phyloP scores from a whole-genome alignment of 1,140 invertebrate genomes.

The Oedothorax gibbosus region DNA sequence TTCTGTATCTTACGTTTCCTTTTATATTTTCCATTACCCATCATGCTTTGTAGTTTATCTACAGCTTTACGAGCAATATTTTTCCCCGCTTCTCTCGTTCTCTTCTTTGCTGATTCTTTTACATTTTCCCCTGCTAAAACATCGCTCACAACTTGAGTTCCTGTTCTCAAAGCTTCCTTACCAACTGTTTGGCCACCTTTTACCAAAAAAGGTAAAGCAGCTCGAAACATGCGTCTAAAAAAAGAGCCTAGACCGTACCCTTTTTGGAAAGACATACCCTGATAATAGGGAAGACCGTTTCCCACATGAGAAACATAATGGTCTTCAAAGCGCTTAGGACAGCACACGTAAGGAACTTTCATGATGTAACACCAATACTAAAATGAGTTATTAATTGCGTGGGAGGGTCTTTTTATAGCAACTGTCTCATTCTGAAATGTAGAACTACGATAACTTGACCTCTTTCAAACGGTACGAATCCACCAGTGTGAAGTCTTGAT shows the following conservation, averaged over 20 bases:
- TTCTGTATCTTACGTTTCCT: conserved; percentile 7
- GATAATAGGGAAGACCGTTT: conserved; percentile 9
- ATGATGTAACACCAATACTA: background rate
- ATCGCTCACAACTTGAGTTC: background rate
- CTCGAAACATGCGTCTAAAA: background rate
- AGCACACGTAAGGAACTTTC: conserved; percentile 11
- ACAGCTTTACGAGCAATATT: conserved; percentile 7
- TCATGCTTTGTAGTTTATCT: background rate
- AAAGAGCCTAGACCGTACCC: conserved; percentile 6
- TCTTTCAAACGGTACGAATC: conserved; percentile 30
- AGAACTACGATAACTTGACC: conserved; percentile 13
- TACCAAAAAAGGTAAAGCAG: conserved; percentile 25
- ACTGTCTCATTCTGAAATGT: conserved; percentile 9
- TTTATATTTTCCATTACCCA: conserved; percentile 34
- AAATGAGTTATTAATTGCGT: background rate
- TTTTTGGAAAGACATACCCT: background rate
- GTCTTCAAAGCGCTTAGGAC: conserved; percentile 11
- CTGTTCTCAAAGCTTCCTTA: conserved; percentile 24
- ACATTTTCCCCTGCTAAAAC: conserved; percentile 17
- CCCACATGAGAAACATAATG: conserved; percentile 2
- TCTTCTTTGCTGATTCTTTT: background rate
- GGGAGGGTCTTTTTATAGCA: background rate
- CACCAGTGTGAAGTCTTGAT: background rate
- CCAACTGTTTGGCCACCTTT: conserved; percentile 2
- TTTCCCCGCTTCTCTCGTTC: conserved; percentile 17